These are phyloP conservation scores for Erythrolamprus reginae DNA, from an alignment of 2,113 vertebrate species.

Conservation along the genomic window DNA sequence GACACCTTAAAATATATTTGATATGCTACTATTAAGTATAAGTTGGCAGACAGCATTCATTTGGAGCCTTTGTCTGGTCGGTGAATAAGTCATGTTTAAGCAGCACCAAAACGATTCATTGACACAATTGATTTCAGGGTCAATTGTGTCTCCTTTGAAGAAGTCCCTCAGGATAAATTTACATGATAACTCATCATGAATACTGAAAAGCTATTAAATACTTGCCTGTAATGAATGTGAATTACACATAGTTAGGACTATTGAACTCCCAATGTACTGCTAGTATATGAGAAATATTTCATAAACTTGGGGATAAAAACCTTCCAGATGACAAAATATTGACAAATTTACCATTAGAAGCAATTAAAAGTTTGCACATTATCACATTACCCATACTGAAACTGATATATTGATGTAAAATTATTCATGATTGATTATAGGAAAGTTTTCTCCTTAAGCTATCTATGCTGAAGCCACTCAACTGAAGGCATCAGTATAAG, in stretches of 20 bases:
- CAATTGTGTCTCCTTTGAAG: slow-evolving; percentile 17
- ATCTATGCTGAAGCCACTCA: background rate
- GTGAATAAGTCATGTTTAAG: slow-evolving; percentile 24
- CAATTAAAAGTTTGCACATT: background rate
- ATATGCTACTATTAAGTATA: slow-evolving; percentile 7
- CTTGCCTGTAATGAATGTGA: slow-evolving; percentile 23
- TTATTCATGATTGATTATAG: background rate
- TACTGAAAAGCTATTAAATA: slow-evolving; percentile 17
- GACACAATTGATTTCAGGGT: slow-evolving; percentile 21
- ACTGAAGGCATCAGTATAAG: background rate
- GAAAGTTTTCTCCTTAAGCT: background rate
- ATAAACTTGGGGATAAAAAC: background rate
- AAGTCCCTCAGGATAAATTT: slow-evolving; percentile 24
- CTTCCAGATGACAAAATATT: background rate
- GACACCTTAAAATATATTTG: background rate
- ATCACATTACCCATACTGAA: background rate
- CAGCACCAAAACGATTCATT: slow-evolving; percentile 16
- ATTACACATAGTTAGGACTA: background rate
- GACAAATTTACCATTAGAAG: background rate
- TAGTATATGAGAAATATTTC: slow-evolving; percentile 1
- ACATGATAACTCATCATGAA: slow-evolving; percentile 25
- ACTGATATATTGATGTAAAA: background rate
- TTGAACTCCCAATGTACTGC: background rate
- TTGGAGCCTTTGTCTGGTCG: slow-evolving; percentile 12
- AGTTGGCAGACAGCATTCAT: background rate